phyloP scores from a whole-genome alignment of 2,113 vertebrate genomes.

The Upupa epops region DNA sequence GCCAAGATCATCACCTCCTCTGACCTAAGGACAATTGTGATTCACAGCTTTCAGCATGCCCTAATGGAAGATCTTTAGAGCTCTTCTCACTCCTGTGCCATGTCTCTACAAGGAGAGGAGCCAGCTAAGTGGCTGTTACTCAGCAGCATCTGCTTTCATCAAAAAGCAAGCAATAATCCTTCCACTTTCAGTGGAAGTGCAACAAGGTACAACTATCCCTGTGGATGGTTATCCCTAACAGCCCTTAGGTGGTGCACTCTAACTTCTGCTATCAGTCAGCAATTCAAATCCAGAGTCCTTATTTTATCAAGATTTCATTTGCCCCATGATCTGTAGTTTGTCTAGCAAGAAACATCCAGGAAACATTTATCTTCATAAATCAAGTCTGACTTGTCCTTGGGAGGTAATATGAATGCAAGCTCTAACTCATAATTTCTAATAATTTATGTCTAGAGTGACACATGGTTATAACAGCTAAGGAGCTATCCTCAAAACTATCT shows the following conservation, averaged over 20 bases:
- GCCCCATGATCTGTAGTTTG: neutral
- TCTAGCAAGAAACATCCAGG: neutral
- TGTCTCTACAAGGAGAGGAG: neutral
- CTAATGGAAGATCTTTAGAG: neutral
- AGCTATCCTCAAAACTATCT: slow-evolving; percentile 15
- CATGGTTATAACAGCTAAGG: neutral
- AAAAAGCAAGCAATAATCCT: neutral
- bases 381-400: slow-evolving; percentile 16
- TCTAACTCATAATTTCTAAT: slow-evolving; percentile 37
- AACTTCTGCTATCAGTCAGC: neutral
- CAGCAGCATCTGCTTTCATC: neutral
- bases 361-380: slow-evolving; percentile 29
- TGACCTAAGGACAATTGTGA: neutral
- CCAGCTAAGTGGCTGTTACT: neutral
- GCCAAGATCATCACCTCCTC: neutral
- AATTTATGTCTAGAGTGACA: slow-evolving; percentile 39
- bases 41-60: neutral
- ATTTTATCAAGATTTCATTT: slow-evolving; percentile 9
- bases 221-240: neutral
- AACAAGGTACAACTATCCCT: neutral
- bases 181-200: neutral
- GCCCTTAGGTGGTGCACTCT: neutral
- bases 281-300: neutral
- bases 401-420: neutral
- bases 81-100: neutral